These are phyloP conservation scores for Bryconaethiops microstoma DNA, from an alignment of 2,797 vertebrate species.

Conservation along the genomic window DNA sequence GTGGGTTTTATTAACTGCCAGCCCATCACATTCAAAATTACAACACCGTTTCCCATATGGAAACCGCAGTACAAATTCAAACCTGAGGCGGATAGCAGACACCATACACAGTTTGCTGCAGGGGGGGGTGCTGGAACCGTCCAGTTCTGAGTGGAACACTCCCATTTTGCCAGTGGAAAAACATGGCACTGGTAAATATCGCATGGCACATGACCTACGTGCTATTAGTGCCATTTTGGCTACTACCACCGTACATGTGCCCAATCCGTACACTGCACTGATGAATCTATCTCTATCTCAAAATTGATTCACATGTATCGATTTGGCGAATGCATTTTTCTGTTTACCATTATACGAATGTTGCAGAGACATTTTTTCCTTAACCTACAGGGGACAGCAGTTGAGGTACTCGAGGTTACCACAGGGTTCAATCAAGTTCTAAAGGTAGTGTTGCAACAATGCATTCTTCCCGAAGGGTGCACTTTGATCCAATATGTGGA, in stretches of 20 bases:
- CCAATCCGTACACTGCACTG: background rate
- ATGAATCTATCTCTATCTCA: background rate
- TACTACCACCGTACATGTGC: background rate
- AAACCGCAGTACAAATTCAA: background rate
- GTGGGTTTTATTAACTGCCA: too few species aligned
- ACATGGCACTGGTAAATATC: background rate
- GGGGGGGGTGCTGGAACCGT: background rate
- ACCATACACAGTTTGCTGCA: background rate
- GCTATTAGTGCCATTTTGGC: background rate
- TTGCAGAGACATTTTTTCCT: background rate
- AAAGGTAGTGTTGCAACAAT: background rate
- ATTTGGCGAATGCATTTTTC: constrained; percentile 24
- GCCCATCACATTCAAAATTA: too few species aligned
- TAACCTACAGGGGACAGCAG: background rate
- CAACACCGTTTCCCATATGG: too few species aligned
- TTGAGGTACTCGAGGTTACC: background rate
- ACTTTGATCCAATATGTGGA: constrained; percentile 4
- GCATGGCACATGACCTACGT: background rate
- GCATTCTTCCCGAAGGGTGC: background rate
- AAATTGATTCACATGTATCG: background rate
- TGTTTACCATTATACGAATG: background rate
- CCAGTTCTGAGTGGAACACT: background rate
- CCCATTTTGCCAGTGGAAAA: background rate
- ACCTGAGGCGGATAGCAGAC: background rate
- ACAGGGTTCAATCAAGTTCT: background rate